Evolutionary conservation across 2,113 vertebrate species (phyloP).

Genomic region (Brachyhypopomus gauderio): DNA sequence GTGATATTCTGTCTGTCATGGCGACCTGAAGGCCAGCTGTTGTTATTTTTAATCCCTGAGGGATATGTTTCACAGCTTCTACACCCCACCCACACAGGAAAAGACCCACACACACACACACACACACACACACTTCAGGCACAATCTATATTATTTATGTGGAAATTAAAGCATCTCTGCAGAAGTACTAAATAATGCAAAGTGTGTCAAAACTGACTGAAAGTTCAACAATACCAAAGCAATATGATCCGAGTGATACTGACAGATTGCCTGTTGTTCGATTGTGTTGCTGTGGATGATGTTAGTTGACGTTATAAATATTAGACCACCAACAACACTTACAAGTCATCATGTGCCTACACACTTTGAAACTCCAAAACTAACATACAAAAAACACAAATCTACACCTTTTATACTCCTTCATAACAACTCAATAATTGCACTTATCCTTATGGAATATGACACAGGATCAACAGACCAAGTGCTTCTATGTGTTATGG

Average conservation of each 20-base stretch:
- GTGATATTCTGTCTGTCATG: slow-evolving; percentile 65
- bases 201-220: slow-evolving; percentile 17
- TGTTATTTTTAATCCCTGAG: slow-evolving; percentile 80
- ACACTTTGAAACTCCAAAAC: not conserved
- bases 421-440: not conserved
- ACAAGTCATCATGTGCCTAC: not conserved
- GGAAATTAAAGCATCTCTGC: slow-evolving; percentile 39
- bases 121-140: slow-evolving; percentile 21
- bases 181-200: slow-evolving; percentile 37
- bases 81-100: slow-evolving; percentile 49
- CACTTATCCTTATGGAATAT: no score
- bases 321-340: not conserved
- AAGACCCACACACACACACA: slow-evolving; percentile 35
- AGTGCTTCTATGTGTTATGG: no score
- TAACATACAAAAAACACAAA: not conserved
- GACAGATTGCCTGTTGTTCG: not conserved
- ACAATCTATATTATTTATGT: slow-evolving; percentile 38
- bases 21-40: slow-evolving; percentile 74
- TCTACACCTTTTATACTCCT: not conserved
- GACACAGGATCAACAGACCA: no score
- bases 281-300: not conserved
- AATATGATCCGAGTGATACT: not conserved
- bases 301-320: not conserved
- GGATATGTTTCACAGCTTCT: slow-evolving; percentile 68
- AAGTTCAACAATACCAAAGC: slow-evolving; percentile 27